Percentiles rank a stretch among this genome's conserved stretches.
phyloP scores from a whole-genome alignment of 2,113 vertebrate genomes.

The Tetrax tetrax region DNA sequence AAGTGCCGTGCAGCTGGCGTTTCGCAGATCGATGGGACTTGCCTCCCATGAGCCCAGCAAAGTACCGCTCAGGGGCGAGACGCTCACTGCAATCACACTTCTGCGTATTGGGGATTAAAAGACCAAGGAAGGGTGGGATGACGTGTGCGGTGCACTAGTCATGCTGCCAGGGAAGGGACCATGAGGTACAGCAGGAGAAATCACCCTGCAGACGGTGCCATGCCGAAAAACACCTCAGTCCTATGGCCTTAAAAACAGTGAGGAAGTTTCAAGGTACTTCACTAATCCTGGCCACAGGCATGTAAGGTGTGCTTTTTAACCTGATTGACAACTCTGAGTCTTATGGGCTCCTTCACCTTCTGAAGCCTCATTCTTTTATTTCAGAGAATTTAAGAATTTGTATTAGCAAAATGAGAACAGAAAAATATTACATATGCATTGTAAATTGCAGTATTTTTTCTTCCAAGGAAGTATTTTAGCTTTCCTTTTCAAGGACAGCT shows the following conservation, averaged over 20 bases:
- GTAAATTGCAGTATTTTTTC: background rate
- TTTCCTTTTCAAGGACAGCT: background rate
- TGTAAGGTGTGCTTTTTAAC: background rate
- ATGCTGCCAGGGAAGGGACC: background rate
- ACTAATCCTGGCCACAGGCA: background rate
- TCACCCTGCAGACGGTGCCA: rapidly evolving
- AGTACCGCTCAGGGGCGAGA: background rate
- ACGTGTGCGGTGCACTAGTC: background rate
- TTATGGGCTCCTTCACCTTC: background rate
- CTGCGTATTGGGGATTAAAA: rapidly evolving
- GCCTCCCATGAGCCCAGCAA: rapidly evolving
- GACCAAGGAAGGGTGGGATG: rapidly evolving
- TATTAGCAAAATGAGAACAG: background rate
- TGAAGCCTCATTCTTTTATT: background rate
- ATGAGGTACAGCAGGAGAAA: background rate
- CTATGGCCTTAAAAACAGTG: rapidly evolving
- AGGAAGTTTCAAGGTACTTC: background rate
- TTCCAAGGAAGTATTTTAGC: background rate
- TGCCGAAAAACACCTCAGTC: background rate
- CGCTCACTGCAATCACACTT: background rate
- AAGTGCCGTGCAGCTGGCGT: rapidly evolving
- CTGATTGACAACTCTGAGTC: background rate
- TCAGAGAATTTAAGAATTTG: background rate
- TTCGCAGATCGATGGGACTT: background rate
- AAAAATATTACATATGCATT: background rate